phyloP scores from a whole-genome alignment of 2,888 invertebrate genomes.

The Xiphydria camelus region DNA sequence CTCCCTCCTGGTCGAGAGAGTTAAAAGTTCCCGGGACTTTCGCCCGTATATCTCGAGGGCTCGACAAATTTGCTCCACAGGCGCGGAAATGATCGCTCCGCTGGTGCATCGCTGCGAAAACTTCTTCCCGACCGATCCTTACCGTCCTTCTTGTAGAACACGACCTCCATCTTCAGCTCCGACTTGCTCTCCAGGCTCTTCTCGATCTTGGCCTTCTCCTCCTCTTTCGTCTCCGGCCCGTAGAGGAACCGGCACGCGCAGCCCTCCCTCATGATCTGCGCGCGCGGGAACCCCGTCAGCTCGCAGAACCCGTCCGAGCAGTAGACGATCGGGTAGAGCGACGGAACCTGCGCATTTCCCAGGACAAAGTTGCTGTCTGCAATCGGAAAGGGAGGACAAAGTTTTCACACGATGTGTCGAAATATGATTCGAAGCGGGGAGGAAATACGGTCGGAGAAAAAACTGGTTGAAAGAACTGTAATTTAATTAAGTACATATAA shows the following conservation, averaged over 20 bases:
- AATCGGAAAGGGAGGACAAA: constrained; percentile 39
- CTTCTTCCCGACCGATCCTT: too few relatives aligned
- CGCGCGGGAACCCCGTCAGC: constrained; percentile 89
- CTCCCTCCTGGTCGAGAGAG: too few relatives aligned
- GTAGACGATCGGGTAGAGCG: constrained; percentile 89
- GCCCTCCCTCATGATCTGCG: constrained; percentile 96
- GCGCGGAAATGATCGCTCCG: too few relatives aligned
- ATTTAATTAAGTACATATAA: too few relatives aligned
- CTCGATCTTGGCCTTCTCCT: constrained; percentile 87
- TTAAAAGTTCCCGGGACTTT: too few relatives aligned
- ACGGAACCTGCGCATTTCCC: constrained; percentile 91
- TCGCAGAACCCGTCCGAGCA: constrained; percentile 97
- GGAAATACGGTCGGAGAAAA: too few relatives aligned
- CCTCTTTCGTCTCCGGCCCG: constrained; percentile 87
- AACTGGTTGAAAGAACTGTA: too few relatives aligned
- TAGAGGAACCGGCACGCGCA: constrained; percentile 94
- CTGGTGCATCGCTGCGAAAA: too few relatives aligned
- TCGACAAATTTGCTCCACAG: too few relatives aligned
- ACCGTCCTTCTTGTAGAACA: constrained; percentile 95
- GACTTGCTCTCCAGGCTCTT: constrained; percentile 85
- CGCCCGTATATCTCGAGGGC: too few relatives aligned
- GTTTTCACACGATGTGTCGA: constrained; percentile 1
- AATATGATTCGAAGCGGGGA: constrained; percentile 4
- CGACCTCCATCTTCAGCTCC: constrained; percentile 91
- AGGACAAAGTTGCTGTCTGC: constrained; percentile 95